Evolutionary conservation across 2,888 invertebrate species (phyloP), one percentile per base, ranked within the genome.

Genomic region (Ischnura elegans): DNA sequence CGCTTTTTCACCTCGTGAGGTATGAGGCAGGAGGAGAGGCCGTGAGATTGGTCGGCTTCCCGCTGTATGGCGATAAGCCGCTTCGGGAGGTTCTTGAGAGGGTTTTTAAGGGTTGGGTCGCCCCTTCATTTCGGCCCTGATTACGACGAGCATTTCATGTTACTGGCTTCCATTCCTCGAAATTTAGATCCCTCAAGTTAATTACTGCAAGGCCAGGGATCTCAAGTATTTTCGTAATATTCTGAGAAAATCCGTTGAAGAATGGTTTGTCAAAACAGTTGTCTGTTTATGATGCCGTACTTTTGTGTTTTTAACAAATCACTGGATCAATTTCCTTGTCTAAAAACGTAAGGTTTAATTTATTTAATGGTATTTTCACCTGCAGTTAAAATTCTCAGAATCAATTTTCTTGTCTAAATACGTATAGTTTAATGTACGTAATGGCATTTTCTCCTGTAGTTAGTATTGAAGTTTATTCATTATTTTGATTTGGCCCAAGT

Each of bases 21-120:
- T 36, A 36, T 76, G 13, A n/a, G n/a, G 36, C 36, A 76, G 76
- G 76, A 10, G 51, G 29, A 36, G 76, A 10, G 51, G 29, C 16
- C 25, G 8, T 36, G 16, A 36, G 76, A 76, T 76, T 76, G 36
- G 36, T 36, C 36, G 76, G 36, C 76, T 76, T 76, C 76, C 13
- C 76, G 76, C 36, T 36, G 76, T 29, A 66, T 66, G 66, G 21
- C 66, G 66, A 66, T 76, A 76, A 76, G 76, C 76, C 76, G 6
- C 36, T 76, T 0, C 13, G n/a, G 29, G 0, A 5, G 13, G 36
- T 13, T 13, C 29, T 0, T 2, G 29, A 36, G 29, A 61, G 76
- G 36, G 76, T 29, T 76, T 76, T 76, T 29, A 76, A 36, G 76
- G 29, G 2, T 29, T 19, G 25, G 8, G 61, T 8, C 25, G 61